phyloP scores from a whole-genome alignment of 2,888 invertebrate species.

The Epinotia ramella region DNA sequence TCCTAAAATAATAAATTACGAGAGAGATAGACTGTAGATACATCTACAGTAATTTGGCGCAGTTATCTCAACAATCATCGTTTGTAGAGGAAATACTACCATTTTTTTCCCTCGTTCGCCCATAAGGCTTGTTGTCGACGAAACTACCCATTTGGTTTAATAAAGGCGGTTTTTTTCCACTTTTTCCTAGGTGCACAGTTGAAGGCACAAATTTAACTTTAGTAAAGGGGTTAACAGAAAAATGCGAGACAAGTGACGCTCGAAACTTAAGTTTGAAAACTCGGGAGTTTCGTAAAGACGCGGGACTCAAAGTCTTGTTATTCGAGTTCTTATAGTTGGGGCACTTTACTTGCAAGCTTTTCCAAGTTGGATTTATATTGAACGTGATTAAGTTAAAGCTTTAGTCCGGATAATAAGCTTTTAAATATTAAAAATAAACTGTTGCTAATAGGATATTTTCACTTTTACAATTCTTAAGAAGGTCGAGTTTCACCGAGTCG shows the following conservation, averaged over 20 bases:
- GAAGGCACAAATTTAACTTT: conserved; percentile 18
- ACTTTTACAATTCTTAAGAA: no score
- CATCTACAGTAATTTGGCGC: no score
- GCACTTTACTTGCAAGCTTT: conserved; percentile 19
- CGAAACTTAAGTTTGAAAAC: conserved; percentile 20
- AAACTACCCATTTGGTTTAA: not conserved
- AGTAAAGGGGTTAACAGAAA: conserved; percentile 25
- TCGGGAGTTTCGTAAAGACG: conserved; percentile 12
- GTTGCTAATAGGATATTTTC: no score
- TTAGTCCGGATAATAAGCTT: not conserved
- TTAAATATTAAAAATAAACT: not conserved
- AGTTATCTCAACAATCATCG: no score
- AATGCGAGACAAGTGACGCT: conserved; percentile 20
- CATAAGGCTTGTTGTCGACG: not conserved
- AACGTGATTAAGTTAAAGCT: conserved; percentile 15
- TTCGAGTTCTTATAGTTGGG: conserved; percentile 20
- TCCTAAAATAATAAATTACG: no score
- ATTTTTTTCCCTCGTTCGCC: no score
- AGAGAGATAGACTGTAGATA: no score
- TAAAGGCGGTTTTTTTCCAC: not conserved
- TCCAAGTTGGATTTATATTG: conserved; percentile 9
- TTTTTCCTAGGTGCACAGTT: not conserved
- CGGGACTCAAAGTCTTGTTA: conserved; percentile 16
- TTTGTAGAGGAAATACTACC: no score
- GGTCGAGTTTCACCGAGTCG: no score